A percentile compares a stretch with the other conserved stretches of the same genome.
These are phyloP conservation scores for Drosophila tanythrix DNA, from an alignment of 2,888 invertebrate genomes.

Conservation along the genomic window DNA sequence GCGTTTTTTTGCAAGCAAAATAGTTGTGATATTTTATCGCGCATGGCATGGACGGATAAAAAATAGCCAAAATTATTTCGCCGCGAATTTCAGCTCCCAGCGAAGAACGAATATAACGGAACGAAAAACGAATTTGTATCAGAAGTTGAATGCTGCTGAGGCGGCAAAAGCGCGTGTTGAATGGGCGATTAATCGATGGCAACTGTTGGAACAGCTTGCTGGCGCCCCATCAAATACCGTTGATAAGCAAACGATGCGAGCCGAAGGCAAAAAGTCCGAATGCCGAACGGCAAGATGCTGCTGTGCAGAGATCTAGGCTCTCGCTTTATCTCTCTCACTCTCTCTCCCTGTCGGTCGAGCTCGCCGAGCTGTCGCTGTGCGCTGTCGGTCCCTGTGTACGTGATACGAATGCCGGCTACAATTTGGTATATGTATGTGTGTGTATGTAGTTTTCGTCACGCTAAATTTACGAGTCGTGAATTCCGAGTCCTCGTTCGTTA, in stretches of 20 bases:
- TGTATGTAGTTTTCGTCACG: slow-evolving; percentile 3
- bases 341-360: slow-evolving; percentile 1
- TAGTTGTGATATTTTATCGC: slow-evolving; percentile 85
- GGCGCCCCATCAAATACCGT: slow-evolving; percentile 50
- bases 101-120: slow-evolving; percentile 60
- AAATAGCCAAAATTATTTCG: slow-evolving; percentile 83
- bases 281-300: slow-evolving; percentile 25
- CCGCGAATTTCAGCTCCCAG: slow-evolving; percentile 79
- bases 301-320: slow-evolving; percentile 10
- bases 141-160: slow-evolving; percentile 13
- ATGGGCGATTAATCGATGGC: slow-evolving; percentile 74
- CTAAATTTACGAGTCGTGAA: slow-evolving; percentile 21
- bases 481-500: slow-evolving; percentile 28
- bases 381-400: slow-evolving; percentile 21
- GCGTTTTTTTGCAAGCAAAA: slow-evolving; percentile 85
- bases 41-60: slow-evolving; percentile 85
- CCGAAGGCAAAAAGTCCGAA: slow-evolving; percentile 17
- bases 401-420: slow-evolving; percentile 28
- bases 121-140: slow-evolving; percentile 18
- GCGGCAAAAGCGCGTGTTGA: slow-evolving; percentile 48
- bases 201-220: slow-evolving; percentile 73
- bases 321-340: slow-evolving; percentile 6
- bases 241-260: slow-evolving; percentile 34
- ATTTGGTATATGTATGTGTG: not conserved
- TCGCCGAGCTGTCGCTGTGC: slow-evolving; percentile 4